Evolutionary conservation across 2,888 invertebrate species (phyloP), one percentile per base, ranked within the genome.

Genomic region (Shargacucullia verbasci): DNA sequence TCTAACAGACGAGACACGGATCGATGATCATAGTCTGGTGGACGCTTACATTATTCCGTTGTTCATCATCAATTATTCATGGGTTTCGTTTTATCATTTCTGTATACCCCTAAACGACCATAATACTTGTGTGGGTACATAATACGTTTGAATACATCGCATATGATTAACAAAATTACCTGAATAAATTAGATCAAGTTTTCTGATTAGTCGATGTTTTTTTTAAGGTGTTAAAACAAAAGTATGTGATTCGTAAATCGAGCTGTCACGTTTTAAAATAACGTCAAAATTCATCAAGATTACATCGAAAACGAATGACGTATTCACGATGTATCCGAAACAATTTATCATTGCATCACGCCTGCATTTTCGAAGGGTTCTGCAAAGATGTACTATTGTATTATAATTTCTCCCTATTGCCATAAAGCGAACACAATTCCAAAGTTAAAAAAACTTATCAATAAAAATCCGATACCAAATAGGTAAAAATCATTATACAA

Each of bases 1-100:
- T 62, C 29, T 56, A 54, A 56, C 41, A 71, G 39, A 40, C 48
- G 15, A 43, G 57, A 49, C 62, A 57, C 67, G 74, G 76, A 80
- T 82, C 79, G 80, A 78, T 77, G 78, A 31, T 53, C 66, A 70
- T 70, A 70, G 81, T 73, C 75, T 76, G 74, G 61, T 57, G 64
- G 53, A 48, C 65, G 83, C 81, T 83, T 72, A 76, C 78, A 83
- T 81, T 79, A 80, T 79, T 73, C 78, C 76, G 77, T 70, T 79
- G 79, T 78, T 59, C 55, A 44, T 37, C 64, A 74, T 82, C 78
- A 74, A 81, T 20, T 84, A 84, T 84, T 78, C 78, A 84, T 74
- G 73, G 46, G 35, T 59, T 20, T 67, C 66, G 72, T 79, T 78
- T 66, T 73, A 66, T 73, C 71, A 64, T 68, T 73, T 79, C 73